phyloP scores from a whole-genome alignment of 2,888 invertebrate genomes.

The Clusia tigrina region DNA sequence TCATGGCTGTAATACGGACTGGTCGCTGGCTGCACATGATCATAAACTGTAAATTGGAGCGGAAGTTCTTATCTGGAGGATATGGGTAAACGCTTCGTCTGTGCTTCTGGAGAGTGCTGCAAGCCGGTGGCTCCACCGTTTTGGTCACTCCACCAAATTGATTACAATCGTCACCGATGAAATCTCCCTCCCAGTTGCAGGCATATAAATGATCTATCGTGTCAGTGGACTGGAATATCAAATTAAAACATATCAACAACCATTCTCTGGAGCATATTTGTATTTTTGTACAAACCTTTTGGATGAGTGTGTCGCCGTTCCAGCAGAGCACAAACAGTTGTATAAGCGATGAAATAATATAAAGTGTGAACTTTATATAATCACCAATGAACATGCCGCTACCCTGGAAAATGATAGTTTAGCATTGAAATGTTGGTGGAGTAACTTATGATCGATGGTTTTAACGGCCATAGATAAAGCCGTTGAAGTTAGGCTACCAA shows the following conservation, averaged over 20 bases:
- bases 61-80: slow-evolving; percentile 46
- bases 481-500: no score
- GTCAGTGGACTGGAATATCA: slow-evolving; percentile 43
- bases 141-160: not conserved
- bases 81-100: slow-evolving; percentile 22
- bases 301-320: slow-evolving; percentile 61
- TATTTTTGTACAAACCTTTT: no score
- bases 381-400: slow-evolving; percentile 60
- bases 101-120: not conserved
- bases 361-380: slow-evolving; percentile 58
- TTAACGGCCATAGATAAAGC: no score
- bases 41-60: slow-evolving; percentile 51
- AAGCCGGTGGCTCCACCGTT: not conserved
- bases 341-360: slow-evolving; percentile 57
- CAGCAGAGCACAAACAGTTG: slow-evolving; percentile 61
- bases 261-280: no score
- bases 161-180: not conserved
- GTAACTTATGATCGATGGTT: no score
- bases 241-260: not conserved
- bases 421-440: not conserved
- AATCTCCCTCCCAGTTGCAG: slow-evolving; percentile 57
- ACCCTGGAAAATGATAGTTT: slow-evolving; percentile 33
- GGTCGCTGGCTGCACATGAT: slow-evolving; percentile 60
- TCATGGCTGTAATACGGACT: slow-evolving; percentile 58
- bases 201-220: slow-evolving; percentile 54